phyloP scores from a whole-genome alignment of 2,888 invertebrate species.

The Chironomus tentans region DNA sequence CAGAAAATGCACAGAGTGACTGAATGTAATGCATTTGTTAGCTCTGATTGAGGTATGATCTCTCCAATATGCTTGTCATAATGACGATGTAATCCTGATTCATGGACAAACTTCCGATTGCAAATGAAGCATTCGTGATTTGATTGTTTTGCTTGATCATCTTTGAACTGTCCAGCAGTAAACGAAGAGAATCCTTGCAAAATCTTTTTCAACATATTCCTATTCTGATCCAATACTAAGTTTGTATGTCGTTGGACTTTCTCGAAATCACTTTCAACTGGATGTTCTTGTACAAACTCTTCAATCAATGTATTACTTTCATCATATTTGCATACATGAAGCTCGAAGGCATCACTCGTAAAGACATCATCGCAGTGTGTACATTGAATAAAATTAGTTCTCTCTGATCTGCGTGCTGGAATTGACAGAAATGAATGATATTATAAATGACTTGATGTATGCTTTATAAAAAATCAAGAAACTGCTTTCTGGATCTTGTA shows the following conservation, averaged over 20 bases:
- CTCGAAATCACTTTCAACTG: background rate
- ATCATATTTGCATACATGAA: constrained; percentile 35
- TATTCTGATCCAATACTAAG: background rate
- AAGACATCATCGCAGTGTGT: constrained; percentile 35
- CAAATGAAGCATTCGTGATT: constrained; percentile 37
- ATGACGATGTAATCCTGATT: constrained; percentile 39
- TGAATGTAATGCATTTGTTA: constrained; percentile 27
- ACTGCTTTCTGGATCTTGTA: too few relatives aligned
- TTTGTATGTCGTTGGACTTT: background rate
- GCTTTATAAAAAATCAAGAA: too few relatives aligned
- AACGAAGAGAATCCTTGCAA: background rate
- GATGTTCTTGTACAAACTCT: constrained; percentile 15
- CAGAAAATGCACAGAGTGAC: constrained; percentile 38
- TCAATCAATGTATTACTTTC: constrained; percentile 32
- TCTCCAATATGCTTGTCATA: constrained; percentile 42
- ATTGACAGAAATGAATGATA: too few relatives aligned
- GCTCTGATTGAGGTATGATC: constrained; percentile 33
- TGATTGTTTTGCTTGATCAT: background rate
- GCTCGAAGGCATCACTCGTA: constrained; percentile 32
- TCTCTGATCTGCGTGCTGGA: too few relatives aligned
- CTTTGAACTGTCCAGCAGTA: background rate
- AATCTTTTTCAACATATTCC: background rate
- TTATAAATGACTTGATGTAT: too few relatives aligned
- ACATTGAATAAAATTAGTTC: constrained; percentile 31
- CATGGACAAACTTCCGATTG: constrained; percentile 41